Base-by-base conservation (phyloP, 2,888 invertebrate genomes). In the Hypselothyrea guttata region DNA sequence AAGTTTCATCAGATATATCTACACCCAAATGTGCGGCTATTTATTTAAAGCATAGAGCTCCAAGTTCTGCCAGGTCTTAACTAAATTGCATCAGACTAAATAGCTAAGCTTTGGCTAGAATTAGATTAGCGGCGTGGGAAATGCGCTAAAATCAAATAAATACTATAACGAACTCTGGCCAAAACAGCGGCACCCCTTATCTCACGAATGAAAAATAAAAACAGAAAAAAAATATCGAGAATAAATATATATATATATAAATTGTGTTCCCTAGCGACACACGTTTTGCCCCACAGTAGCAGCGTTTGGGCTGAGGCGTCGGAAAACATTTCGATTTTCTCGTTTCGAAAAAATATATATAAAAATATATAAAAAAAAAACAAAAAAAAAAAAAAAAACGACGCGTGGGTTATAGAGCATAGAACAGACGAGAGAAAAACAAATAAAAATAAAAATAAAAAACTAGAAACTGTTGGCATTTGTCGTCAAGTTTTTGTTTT, bases 321-420 rank as follows among this genome's bases (percentile, higher is more conserved):
- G 11, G 27, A 41, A 22, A 52, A 42, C 31, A 38, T 49, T 55
- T 60, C 48, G 44, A 54, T 46, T 61, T 60, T 41, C 27, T 33
- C 22, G 22, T 18, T 18, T 41, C 41, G 41, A 30, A n/a, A 27
- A 37, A 27, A 33, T n/a, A n/a, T n/a, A n/a, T n/a, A n/a, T n/a
- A n/a, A n/a, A n/a, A n/a, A n/a, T n/a, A n/a, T n/a, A 45, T 4
- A 22, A 22, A 4, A 22, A 22, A 22, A 22, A 22, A 2, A 22
- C 3, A 22, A 22, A 2, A 5, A 5, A 22, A 22, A 22, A 22
- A 22, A 5, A 22, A 22, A 22, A 22, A 34, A 28, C 31, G 16
- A 7, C 53, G 62, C 62, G 64, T 56, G 57, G 64, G 62, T 60
- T 59, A 42, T 59, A n/a, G 7, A 40, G n/a, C n/a, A n/a, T n/a